These are phyloP conservation scores for Xiphorhynchus elegans DNA, from an alignment of 2,113 vertebrate genomes.

Conservation along the genomic window DNA sequence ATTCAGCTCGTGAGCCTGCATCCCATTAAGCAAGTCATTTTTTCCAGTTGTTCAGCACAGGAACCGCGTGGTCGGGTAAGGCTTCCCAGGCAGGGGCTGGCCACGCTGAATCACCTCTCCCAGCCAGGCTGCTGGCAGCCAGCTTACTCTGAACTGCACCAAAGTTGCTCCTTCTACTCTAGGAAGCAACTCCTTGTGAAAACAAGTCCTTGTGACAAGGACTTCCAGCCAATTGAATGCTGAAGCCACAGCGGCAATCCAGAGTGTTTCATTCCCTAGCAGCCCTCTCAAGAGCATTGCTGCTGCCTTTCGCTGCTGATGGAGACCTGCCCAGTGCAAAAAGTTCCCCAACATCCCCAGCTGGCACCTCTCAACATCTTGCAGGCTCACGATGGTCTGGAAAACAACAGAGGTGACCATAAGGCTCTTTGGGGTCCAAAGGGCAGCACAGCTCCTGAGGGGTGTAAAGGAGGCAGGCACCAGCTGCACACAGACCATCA, in stretches of 20 bases:
- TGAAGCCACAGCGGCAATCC: neutral
- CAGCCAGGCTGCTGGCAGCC: neutral
- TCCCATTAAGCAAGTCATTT: conserved; percentile 47
- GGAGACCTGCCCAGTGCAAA: neutral
- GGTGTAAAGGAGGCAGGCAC: neutral
- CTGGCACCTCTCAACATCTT: neutral
- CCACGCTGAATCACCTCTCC: neutral
- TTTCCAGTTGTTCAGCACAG: conserved; percentile 26
- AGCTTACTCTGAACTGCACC: neutral
- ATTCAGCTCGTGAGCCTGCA: conserved; percentile 43
- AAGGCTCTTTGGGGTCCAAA: neutral
- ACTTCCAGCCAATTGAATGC: neutral
- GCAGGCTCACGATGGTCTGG: fast-evolving
- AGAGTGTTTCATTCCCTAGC: fast-evolving
- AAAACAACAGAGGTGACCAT: neutral
- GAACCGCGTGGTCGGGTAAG: neutral
- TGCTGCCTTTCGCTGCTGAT: fast-evolving
- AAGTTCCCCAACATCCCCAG: neutral
- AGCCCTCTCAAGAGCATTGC: neutral
- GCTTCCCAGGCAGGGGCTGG: neutral
- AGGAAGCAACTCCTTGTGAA: neutral
- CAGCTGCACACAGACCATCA: neutral
- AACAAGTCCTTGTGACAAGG: neutral
- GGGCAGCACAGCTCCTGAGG: neutral
- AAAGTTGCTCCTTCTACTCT: neutral